These are phyloP conservation scores for Coregonus clupeaformis DNA, from an alignment of 2,113 vertebrate genomes.

Conservation along the genomic window DNA sequence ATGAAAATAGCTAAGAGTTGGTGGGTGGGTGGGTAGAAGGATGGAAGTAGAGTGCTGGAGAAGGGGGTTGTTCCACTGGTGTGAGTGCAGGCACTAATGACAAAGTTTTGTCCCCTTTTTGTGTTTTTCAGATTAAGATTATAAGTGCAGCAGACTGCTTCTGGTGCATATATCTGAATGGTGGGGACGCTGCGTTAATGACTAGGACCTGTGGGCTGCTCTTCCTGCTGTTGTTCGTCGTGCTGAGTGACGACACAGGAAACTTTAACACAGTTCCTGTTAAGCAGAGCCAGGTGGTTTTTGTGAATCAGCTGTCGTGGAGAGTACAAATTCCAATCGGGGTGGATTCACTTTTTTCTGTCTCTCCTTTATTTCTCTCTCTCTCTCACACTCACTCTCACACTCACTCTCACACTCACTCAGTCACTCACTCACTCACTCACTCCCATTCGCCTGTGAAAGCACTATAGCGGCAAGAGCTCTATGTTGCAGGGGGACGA, in stretches of 20 bases:
- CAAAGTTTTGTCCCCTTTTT: slow-evolving; percentile 78
- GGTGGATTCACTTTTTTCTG: slow-evolving; percentile 58
- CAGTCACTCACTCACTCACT: slow-evolving; percentile 37
- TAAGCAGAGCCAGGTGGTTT: slow-evolving; percentile 23
- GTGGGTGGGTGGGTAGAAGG: slow-evolving; percentile 60
- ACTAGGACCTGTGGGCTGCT: slow-evolving; percentile 25
- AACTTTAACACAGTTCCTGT: slow-evolving; percentile 30
- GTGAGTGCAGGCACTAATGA: slow-evolving; percentile 67
- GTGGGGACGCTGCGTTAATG: slow-evolving; percentile 38
- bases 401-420: slow-evolving; percentile 46
- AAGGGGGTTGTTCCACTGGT: slow-evolving; percentile 57
- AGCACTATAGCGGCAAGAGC: slow-evolving; percentile 51
- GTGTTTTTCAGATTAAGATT: slow-evolving; percentile 79
- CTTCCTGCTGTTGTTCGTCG: slow-evolving; percentile 20
- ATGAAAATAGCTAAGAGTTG: slow-evolving; percentile 88
- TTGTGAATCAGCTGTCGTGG: slow-evolving; percentile 27
- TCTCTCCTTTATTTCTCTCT: slow-evolving; percentile 25
- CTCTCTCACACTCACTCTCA: slow-evolving; percentile 42
- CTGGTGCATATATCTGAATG: slow-evolving; percentile 63
- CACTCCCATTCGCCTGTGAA: slow-evolving; percentile 46
- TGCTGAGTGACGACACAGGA: slow-evolving; percentile 24
- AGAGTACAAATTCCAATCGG: slow-evolving; percentile 43
- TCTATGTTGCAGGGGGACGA: slow-evolving; percentile 45
- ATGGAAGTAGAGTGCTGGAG: slow-evolving; percentile 57
- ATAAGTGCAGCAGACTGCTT: slow-evolving; percentile 58